Percentiles rank a stretch among this genome's conserved stretches.
These are phyloP conservation scores for Punctoribates punctum DNA, from an alignment of 2,888 invertebrate species.

Conservation along the genomic window DNA sequence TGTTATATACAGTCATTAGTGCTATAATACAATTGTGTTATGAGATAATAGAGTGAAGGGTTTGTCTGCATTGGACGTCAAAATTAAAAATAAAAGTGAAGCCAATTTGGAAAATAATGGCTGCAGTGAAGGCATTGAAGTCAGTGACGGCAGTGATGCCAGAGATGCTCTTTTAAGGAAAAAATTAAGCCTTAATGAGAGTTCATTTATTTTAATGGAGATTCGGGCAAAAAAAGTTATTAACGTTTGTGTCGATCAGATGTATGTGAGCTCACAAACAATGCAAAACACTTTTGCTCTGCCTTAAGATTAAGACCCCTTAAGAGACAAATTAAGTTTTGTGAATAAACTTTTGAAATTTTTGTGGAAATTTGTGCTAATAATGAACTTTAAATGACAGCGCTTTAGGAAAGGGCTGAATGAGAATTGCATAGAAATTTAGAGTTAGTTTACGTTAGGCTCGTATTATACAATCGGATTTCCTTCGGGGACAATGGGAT, in stretches of 20 bases:
- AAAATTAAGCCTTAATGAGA: neutral
- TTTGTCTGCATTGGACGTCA: neutral
- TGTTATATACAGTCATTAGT: neutral
- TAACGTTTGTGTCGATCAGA: neutral
- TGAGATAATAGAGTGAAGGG: neutral
- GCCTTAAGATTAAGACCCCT: conserved; percentile 1
- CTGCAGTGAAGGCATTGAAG: no score
- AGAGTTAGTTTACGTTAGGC: neutral
- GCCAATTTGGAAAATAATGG: conserved; percentile 1
- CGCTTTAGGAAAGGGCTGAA: conserved; percentile 7
- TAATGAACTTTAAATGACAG: conserved; percentile 5
- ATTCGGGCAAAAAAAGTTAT: conserved; percentile 20
- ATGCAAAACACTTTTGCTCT: neutral
- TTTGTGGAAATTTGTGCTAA: conserved; percentile 16
- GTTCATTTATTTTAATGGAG: conserved; percentile 28
- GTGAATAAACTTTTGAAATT: conserved; percentile 9
- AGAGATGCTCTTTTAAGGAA: neutral
- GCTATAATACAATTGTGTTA: neutral
- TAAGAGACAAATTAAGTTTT: conserved; percentile 10
- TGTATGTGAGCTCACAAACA: neutral
- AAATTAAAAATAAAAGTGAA: neutral
- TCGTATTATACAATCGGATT: conserved; percentile 30
- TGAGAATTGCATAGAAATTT: conserved; percentile 9
- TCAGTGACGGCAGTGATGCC: no score
- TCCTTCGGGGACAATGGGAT: conserved; percentile 22